A percentile compares a stretch with the other conserved stretches of the same genome.
These are phyloP conservation scores for Lobophora halterata DNA, from an alignment of 2,888 invertebrate genomes.

Conservation along the genomic window DNA sequence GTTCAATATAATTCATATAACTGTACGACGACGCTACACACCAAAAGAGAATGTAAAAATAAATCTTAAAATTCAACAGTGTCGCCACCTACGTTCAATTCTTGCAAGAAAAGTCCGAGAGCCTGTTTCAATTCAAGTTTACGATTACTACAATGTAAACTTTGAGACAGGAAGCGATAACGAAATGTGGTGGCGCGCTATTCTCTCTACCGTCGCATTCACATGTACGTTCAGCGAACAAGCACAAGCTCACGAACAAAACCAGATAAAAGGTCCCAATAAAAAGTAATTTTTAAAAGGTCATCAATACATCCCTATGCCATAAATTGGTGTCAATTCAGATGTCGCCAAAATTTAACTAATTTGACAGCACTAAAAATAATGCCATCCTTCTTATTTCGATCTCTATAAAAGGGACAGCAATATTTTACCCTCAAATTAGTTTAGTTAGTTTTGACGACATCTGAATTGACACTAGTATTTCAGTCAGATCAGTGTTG, in stretches of 20 bases:
- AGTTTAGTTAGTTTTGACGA: too few relatives aligned
- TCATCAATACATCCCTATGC: constrained; percentile 14
- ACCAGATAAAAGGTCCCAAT: constrained; percentile 67
- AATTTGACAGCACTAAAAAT: too few relatives aligned
- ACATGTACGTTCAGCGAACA: constrained; percentile 70
- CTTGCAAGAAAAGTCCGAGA: too few relatives aligned
- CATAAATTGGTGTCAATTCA: too few relatives aligned
- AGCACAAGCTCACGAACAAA: constrained; percentile 53
- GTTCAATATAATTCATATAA: too few relatives aligned
- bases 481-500: too few relatives aligned
- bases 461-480: too few relatives aligned
- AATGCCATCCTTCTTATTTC: too few relatives aligned
- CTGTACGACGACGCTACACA: too few relatives aligned
- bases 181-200: constrained; percentile 64
- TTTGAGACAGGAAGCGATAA: constrained; percentile 44
- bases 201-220: constrained; percentile 56
- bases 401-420: too few relatives aligned
- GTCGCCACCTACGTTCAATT: constrained; percentile 12
- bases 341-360: too few relatives aligned
- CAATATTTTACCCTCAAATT: too few relatives aligned
- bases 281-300: constrained; percentile 44
- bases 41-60: background rate
- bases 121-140: constrained; percentile 9
- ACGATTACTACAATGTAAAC: constrained; percentile 35
- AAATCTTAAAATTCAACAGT: background rate